phyloP scores from a whole-genome alignment of 2,888 invertebrate genomes.

The Cacoxenus indagator region DNA sequence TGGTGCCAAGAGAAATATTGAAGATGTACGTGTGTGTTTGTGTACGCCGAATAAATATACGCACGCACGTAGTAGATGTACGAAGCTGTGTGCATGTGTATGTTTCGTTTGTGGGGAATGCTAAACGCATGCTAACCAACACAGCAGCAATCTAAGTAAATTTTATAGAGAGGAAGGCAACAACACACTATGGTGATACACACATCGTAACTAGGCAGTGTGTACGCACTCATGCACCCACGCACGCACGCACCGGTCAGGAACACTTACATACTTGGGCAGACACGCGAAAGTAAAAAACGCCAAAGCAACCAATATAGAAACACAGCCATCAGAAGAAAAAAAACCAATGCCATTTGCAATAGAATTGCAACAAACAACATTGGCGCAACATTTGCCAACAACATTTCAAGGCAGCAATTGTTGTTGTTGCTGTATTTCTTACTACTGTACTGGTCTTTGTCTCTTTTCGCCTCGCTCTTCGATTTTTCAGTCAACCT shows the following conservation, averaged over 20 bases:
- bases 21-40: slow-evolving; percentile 47
- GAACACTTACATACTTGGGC: not conserved
- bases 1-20: slow-evolving; percentile 62
- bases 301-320: not conserved
- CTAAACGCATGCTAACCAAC: no score
- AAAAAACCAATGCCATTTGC: not conserved
- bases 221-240: not conserved
- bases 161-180: not conserved
- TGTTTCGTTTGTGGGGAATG: not conserved
- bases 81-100: not conserved
- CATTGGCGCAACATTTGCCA: not conserved
- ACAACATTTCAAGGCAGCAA: not conserved
- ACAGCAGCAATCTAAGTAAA: not conserved
- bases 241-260: not conserved
- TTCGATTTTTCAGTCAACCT: not conserved
- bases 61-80: not conserved
- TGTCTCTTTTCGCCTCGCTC: not conserved
- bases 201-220: no score
- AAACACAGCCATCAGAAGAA: not conserved
- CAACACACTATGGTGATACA: not conserved
- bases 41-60: slow-evolving; percentile 21
- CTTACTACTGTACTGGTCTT: not conserved
- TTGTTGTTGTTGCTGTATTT: not conserved
- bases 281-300: not conserved
- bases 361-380: not conserved